A percentile compares a stretch with the other conserved stretches of the same genome.
Evolutionary conservation across 1,140 invertebrate genomes (phyloP).

Genomic region (Drosophila setifemur): DNA sequence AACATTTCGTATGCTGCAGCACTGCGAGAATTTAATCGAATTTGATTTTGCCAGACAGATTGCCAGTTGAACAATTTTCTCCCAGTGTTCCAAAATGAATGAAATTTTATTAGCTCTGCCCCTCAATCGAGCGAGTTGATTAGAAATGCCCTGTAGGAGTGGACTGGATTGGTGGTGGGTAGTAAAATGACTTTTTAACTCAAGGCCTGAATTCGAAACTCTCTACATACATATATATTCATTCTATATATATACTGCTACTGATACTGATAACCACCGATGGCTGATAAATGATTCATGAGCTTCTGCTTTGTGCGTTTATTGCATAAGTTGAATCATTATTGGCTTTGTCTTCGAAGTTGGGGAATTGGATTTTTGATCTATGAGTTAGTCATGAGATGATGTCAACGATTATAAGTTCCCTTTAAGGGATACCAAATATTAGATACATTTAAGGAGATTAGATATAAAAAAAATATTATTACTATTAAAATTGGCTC

Average conservation of each 20-base stretch:
- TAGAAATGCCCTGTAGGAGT: slow-evolving; percentile 27
- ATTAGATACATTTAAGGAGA: too few relatives aligned
- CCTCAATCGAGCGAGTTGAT: slow-evolving; percentile 17
- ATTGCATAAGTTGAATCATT: slow-evolving; percentile 39
- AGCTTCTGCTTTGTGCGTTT: slow-evolving; percentile 30
- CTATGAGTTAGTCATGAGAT: slow-evolving; percentile 34
- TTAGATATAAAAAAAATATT: too few relatives aligned
- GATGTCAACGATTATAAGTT: slow-evolving; percentile 28
- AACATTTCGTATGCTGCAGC: slow-evolving; percentile 47
- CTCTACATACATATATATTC: too few relatives aligned
- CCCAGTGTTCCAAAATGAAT: slow-evolving; percentile 40
- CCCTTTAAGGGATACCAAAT: background rate
- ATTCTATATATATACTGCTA: too few relatives aligned
- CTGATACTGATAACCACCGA: slow-evolving; percentile 35
- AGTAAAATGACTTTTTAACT: slow-evolving; percentile 45
- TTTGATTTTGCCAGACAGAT: slow-evolving; percentile 4
- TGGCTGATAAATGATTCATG: slow-evolving; percentile 43
- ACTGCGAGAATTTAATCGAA: slow-evolving; percentile 10
- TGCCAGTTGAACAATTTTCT: too few relatives aligned
- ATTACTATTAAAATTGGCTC: too few relatives aligned
- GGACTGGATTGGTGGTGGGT: background rate
- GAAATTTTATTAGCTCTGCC: slow-evolving; percentile 39
- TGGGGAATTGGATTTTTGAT: slow-evolving; percentile 20
- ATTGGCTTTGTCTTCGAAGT: slow-evolving; percentile 6
- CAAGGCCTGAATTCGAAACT: slow-evolving; percentile 32